These are phyloP conservation scores for Nannobrachium achirus DNA, from an alignment of 2,113 vertebrate genomes.

Conservation along the genomic window DNA sequence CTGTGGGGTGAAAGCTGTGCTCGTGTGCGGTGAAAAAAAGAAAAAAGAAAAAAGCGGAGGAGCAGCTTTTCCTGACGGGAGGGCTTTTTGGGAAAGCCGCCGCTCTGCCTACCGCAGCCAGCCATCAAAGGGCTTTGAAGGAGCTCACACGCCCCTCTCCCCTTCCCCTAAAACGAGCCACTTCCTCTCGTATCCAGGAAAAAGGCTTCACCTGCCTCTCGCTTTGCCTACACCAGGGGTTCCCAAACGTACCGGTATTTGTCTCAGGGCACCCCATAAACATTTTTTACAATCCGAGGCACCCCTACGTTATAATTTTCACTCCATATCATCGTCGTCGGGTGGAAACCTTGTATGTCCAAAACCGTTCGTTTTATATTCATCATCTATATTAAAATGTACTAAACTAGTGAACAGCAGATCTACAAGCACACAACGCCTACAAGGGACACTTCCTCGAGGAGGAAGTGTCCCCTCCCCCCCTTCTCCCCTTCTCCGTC, in stretches of 20 bases:
- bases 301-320: too few relatives aligned
- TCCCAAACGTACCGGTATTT: too few relatives aligned
- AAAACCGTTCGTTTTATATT: too few relatives aligned
- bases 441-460: too few relatives aligned
- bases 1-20: constrained; percentile 62
- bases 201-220: constrained; percentile 51
- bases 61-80: constrained; percentile 66
- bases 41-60: constrained; percentile 47
- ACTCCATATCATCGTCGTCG: too few relatives aligned
- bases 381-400: too few relatives aligned
- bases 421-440: too few relatives aligned
- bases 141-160: constrained; percentile 51
- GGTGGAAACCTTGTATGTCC: too few relatives aligned
- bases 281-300: too few relatives aligned
- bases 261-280: too few relatives aligned
- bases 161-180: constrained; percentile 42
- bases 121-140: constrained; percentile 61
- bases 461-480: constrained; percentile 19
- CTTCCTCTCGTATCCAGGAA: constrained; percentile 53
- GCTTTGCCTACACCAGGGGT: too few relatives aligned
- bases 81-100: constrained; percentile 64
- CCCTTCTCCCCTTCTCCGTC: background rate
- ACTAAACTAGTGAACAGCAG: too few relatives aligned
- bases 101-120: constrained; percentile 69
- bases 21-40: constrained; percentile 71